These are phyloP conservation scores for Helleia helle DNA, from an alignment of 2,888 invertebrate species.

Conservation along the genomic window DNA sequence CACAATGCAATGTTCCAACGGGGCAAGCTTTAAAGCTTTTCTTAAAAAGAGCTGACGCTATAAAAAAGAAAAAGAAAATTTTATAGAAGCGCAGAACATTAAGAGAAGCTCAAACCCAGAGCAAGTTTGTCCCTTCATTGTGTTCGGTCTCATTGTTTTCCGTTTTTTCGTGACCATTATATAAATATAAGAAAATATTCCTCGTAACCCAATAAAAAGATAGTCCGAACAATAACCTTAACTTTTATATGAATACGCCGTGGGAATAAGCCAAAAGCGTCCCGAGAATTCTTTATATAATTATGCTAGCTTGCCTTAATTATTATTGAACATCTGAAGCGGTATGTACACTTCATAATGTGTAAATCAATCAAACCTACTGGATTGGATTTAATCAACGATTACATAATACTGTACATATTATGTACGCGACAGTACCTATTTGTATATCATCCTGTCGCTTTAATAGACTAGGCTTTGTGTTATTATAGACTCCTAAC, in stretches of 20 bases:
- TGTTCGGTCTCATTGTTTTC: constrained; percentile 43
- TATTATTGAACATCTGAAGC: neutral
- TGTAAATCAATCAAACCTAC: constrained; percentile 12
- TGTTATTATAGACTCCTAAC: neutral
- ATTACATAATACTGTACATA: constrained; percentile 8
- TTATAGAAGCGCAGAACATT: constrained; percentile 24
- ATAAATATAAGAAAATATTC: neutral
- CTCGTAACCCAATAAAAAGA: too few species aligned
- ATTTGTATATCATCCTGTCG: neutral
- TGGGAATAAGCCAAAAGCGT: too few species aligned
- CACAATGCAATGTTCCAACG: neutral
- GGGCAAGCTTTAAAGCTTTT: constrained; percentile 4
- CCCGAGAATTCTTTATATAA: too few species aligned
- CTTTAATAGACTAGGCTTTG: neutral
- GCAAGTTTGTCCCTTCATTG: constrained; percentile 30
- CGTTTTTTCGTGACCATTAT: constrained; percentile 1
- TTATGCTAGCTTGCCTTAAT: neutral
- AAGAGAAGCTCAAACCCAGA: constrained; percentile 15
- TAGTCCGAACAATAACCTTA: too few species aligned
- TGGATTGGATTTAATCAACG: constrained; percentile 11
- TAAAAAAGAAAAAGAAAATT: constrained; percentile 30
- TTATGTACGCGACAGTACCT: neutral
- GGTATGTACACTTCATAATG: constrained; percentile 7
- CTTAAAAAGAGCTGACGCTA: constrained; percentile 25
- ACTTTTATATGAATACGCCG: too few species aligned